Conservation (phyloP, 2,888 invertebrate species). For the Odontomyia ornata region DNA sequence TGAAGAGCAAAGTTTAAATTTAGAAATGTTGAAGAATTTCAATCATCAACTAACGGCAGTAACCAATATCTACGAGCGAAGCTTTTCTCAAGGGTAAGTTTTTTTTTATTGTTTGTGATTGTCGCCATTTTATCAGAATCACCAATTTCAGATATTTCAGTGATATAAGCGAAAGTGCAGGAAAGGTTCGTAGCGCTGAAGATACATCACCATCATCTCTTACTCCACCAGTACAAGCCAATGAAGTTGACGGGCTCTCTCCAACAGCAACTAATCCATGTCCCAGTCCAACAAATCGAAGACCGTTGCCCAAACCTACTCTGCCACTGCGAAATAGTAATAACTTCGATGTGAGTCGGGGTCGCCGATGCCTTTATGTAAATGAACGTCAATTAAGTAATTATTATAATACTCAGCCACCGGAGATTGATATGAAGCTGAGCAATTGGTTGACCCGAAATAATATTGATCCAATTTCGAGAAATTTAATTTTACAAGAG, state of each 20-base stretch:
- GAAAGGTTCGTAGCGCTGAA: constrained; percentile 40
- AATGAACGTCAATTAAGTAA: constrained; percentile 51
- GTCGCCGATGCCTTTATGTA: constrained; percentile 49
- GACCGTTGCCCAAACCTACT: constrained; percentile 29
- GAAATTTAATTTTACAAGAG: constrained; percentile 75
- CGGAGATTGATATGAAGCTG: constrained; percentile 68
- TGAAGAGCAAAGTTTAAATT: constrained; percentile 74
- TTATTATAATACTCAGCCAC: constrained; percentile 59
- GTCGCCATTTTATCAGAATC: constrained; percentile 24
- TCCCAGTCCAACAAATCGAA: constrained; percentile 33
- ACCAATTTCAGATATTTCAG: constrained; percentile 50
- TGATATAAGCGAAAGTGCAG: constrained; percentile 48
- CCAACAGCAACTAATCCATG: constrained; percentile 58
- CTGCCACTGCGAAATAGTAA: constrained; percentile 43
- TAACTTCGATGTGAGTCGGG: constrained; percentile 21
- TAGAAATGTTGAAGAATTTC: constrained; percentile 67
- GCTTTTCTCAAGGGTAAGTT: constrained; percentile 52
- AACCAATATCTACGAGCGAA: constrained; percentile 50
- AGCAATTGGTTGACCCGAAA: constrained; percentile 77
- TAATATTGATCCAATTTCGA: constrained; percentile 74
- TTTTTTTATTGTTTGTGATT: neutral
- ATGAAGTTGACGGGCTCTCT: constrained; percentile 46
- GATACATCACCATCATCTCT: constrained; percentile 45
- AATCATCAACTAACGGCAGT: constrained; percentile 58
- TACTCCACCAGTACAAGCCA: constrained; percentile 40